Evolutionary conservation across 2,797 vertebrate genomes (phyloP).

Genomic region (Synaphobranchus kaupii): DNA sequence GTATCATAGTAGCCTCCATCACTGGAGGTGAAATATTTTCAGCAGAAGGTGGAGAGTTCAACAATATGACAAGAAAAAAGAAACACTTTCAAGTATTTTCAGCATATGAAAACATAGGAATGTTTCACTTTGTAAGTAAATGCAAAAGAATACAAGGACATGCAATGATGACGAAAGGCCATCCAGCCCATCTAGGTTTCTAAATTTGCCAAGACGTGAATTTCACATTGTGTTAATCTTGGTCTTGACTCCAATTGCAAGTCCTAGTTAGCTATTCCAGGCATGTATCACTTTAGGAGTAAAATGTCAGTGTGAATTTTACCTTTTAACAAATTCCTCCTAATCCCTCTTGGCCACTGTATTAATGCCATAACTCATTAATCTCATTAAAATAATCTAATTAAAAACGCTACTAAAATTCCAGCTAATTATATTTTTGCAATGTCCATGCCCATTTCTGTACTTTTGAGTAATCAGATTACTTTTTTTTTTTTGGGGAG

Average conservation of each 20-base stretch:
- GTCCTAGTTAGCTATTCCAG: neutral
- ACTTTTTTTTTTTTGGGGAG: neutral
- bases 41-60: constrained; percentile 52
- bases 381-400: neutral
- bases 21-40: constrained; percentile 52
- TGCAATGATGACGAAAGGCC: neutral
- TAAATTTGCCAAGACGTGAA: neutral
- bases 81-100: neutral
- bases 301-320: neutral
- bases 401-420: neutral
- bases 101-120: neutral
- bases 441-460: neutral
- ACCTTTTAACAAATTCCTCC: neutral
- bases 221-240: neutral
- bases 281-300: neutral
- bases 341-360: neutral
- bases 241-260: neutral
- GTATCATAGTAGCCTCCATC: constrained; percentile 29
- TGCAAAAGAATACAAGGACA: neutral
- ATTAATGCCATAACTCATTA: neutral
- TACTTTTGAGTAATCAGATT: neutral
- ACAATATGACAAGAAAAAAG: constrained; percentile 47
- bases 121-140: neutral
- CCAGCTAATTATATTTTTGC: neutral
- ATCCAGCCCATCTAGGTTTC: neutral